Evolutionary conservation across 2,113 vertebrate species (phyloP).

Genomic region (Poeciliopsis turrubarensis): DNA sequence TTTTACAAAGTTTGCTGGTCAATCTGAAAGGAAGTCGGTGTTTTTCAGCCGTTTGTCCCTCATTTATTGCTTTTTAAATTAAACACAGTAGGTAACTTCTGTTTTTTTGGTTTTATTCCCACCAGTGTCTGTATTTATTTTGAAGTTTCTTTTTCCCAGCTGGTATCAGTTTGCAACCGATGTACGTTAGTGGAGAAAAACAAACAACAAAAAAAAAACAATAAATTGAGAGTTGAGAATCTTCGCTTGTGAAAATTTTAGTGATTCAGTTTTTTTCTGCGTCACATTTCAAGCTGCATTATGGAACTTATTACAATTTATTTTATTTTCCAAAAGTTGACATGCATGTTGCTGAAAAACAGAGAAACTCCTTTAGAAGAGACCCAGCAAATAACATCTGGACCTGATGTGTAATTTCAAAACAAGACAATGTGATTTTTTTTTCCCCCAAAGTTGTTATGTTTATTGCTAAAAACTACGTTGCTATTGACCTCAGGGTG

Average conservation of each 20-base stretch:
- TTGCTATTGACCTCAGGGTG: too few relatives aligned
- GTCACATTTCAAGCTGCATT: too few relatives aligned
- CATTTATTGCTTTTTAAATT: constrained; percentile 57
- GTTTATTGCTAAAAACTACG: too few relatives aligned
- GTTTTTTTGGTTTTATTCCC: constrained; percentile 15
- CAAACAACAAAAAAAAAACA: neutral
- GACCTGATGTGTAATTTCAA: too few relatives aligned
- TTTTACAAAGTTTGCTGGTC: constrained; percentile 73
- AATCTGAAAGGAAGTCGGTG: constrained; percentile 58
- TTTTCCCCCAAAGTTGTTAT: too few relatives aligned
- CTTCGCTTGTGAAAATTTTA: neutral
- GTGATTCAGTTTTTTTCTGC: too few relatives aligned
- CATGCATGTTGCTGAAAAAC: too few relatives aligned
- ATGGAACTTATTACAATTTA: too few relatives aligned
- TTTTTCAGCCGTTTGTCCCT: constrained; percentile 35
- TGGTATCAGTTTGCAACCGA: constrained; percentile 71
- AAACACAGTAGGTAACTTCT: constrained; percentile 41
- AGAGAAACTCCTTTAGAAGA: too few relatives aligned
- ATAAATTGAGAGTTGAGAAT: neutral
- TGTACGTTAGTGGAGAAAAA: constrained; percentile 47
- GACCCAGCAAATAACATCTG: too few relatives aligned
- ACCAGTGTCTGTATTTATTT: constrained; percentile 72
- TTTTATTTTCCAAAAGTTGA: too few relatives aligned
- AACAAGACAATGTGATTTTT: too few relatives aligned
- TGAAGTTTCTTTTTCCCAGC: constrained; percentile 27